These are phyloP conservation scores for Ataeniobius toweri DNA, from an alignment of 2,797 vertebrate genomes.

Conservation along the genomic window DNA sequence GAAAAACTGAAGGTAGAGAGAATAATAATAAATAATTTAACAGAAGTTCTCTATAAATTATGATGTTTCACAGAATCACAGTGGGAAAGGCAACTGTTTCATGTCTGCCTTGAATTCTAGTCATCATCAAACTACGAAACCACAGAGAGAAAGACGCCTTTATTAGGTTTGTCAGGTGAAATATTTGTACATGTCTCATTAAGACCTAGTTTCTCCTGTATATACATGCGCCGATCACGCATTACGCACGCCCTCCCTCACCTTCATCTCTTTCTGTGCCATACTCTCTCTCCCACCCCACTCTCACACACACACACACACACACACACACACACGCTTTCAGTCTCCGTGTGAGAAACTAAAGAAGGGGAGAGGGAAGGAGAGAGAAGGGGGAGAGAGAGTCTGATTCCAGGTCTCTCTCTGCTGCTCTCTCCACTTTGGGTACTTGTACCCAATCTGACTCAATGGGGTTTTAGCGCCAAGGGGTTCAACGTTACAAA, in stretches of 20 bases:
- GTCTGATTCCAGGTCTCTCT: conserved; percentile 79
- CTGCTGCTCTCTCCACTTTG: conserved; percentile 79
- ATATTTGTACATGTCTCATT: conserved; percentile 34
- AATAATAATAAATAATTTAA: not conserved
- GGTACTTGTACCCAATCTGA: conserved; percentile 74
- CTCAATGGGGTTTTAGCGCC: conserved; percentile 81
- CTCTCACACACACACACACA: conserved; percentile 32
- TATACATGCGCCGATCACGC: conserved; percentile 39
- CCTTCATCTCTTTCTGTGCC: conserved; percentile 31
- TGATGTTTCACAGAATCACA: conserved; percentile 4
- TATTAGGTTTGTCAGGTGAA: conserved; percentile 26
- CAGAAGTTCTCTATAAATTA: not conserved
- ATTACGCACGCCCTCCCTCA: conserved; percentile 70
- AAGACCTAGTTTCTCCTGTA: conserved; percentile 23
- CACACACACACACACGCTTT: conserved; percentile 56
- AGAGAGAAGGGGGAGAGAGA: conserved; percentile 71
- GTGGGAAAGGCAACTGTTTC: not conserved
- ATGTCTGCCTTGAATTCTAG: not conserved
- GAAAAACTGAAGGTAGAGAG: conserved; percentile 7
- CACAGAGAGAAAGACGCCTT: conserved; percentile 20
- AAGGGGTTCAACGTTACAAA: conserved; percentile 72
- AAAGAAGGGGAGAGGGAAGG: conserved; percentile 69
- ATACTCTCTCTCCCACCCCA: conserved; percentile 43
- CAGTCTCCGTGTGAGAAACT: conserved; percentile 78
- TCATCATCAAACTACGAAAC: not conserved